These are phyloP conservation scores for Patella pellucida DNA, from an alignment of 2,888 invertebrate genomes.

Conservation along the genomic window DNA sequence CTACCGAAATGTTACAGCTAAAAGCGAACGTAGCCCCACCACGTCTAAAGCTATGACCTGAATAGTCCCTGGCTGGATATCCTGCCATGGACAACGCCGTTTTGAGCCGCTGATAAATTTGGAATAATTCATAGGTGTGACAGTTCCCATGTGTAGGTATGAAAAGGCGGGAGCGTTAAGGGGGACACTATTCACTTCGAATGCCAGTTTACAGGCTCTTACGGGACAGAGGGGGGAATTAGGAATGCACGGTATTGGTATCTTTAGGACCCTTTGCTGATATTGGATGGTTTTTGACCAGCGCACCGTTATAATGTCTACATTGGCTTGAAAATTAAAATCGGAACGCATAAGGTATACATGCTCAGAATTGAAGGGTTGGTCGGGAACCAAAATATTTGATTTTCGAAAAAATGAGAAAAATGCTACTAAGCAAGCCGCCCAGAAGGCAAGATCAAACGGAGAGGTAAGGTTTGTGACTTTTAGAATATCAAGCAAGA, in stretches of 20 bases:
- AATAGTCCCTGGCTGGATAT: too few species aligned
- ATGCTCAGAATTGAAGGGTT: not conserved
- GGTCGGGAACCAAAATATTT: not conserved
- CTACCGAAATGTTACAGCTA: too few species aligned
- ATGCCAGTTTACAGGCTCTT: not conserved
- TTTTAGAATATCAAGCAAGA: constrained; percentile 2
- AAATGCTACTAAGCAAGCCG: constrained; percentile 16
- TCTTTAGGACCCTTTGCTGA: not conserved
- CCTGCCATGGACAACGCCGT: too few species aligned
- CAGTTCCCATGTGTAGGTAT: not conserved
- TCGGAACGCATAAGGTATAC: not conserved
- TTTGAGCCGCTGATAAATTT: too few species aligned
- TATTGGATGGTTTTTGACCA: not conserved
- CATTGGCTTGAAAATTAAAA: not conserved
- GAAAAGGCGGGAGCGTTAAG: not conserved
- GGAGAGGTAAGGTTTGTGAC: not conserved
- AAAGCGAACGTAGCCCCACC: too few species aligned
- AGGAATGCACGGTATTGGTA: not conserved
- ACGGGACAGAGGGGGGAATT: not conserved
- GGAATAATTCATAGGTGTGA: too few species aligned
- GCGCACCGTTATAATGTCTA: not conserved
- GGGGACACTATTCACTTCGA: not conserved
- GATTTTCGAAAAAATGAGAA: constrained; percentile 13
- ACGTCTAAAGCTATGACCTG: too few species aligned
- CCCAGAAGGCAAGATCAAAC: constrained; percentile 15